These are phyloP conservation scores for Camponotus floridanus DNA, from an alignment of 1,140 invertebrate genomes.

Conservation along the genomic window DNA sequence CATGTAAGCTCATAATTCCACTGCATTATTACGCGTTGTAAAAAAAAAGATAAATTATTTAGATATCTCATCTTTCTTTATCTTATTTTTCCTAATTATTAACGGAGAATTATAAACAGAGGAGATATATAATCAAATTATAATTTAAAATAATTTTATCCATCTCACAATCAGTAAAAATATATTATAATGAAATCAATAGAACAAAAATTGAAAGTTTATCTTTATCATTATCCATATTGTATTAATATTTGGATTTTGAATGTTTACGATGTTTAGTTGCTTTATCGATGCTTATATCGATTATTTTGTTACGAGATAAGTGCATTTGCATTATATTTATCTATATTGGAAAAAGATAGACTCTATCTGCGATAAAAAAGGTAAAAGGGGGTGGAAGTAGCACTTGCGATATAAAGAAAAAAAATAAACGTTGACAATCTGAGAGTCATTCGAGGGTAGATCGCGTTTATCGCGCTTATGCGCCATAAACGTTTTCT, in stretches of 20 bases:
- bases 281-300: background rate
- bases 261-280: background rate
- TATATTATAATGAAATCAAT: no score
- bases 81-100: no score
- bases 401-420: slow-evolving; percentile 15
- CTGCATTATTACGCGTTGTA: no score
- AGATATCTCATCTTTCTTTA: no score
- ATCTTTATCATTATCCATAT: background rate
- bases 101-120: no score
- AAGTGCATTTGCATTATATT: slow-evolving; percentile 22
- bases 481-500: slow-evolving; percentile 29
- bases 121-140: no score
- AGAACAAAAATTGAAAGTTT: no score
- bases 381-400: background rate
- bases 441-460: slow-evolving; percentile 11
- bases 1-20: background rate
- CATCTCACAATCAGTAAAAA: no score
- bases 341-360: slow-evolving; percentile 17
- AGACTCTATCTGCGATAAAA: background rate
- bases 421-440: slow-evolving; percentile 30
- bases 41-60: no score
- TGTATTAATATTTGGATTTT: background rate
- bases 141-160: no score
- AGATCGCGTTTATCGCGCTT: slow-evolving; percentile 43
- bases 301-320: slow-evolving; percentile 1